Conservation (phyloP, 2,888 invertebrate genomes). For the Mystacides longicornis region DNA sequence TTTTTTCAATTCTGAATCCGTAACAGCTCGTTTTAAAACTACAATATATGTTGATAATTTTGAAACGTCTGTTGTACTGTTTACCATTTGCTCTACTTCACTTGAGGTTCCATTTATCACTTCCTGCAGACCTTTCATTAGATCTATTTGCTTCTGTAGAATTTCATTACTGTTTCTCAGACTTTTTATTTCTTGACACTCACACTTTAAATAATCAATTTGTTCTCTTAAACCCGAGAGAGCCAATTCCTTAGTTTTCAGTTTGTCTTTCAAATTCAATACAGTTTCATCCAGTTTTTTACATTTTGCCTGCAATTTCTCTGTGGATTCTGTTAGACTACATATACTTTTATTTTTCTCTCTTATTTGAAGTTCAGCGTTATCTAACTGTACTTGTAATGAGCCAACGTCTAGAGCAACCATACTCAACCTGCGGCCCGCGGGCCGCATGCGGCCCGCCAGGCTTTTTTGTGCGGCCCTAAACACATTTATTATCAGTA, state of each 20-base stretch:
- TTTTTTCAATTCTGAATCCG: conserved; percentile 40
- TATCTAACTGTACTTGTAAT: conserved; percentile 58
- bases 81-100: conserved; percentile 45
- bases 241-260: conserved; percentile 42
- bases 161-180: conserved; percentile 48
- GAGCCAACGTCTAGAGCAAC: conserved; percentile 51
- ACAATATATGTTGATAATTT: conserved; percentile 18
- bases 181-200: conserved; percentile 39
- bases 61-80: conserved; percentile 10
- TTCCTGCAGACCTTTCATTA: conserved; percentile 38
- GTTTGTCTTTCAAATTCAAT: conserved; percentile 38
- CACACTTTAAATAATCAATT: conserved; percentile 43
- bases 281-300: conserved; percentile 29
- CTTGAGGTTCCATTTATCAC: conserved; percentile 50
- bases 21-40: conserved; percentile 31
- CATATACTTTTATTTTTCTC: conserved; percentile 43
- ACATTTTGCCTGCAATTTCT: conserved; percentile 2
- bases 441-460: no score
- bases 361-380: conserved; percentile 48
- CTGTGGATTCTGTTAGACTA: conserved; percentile 28
- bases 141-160: conserved; percentile 45
- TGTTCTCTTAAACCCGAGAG: conserved; percentile 51
- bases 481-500: no score
- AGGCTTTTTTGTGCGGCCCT: no score
- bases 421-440: no score